Evolutionary conservation across 2,797 vertebrate species (phyloP), one percentile per base, ranked within the genome.

Genomic region (Pygocentrus nattereri): DNA sequence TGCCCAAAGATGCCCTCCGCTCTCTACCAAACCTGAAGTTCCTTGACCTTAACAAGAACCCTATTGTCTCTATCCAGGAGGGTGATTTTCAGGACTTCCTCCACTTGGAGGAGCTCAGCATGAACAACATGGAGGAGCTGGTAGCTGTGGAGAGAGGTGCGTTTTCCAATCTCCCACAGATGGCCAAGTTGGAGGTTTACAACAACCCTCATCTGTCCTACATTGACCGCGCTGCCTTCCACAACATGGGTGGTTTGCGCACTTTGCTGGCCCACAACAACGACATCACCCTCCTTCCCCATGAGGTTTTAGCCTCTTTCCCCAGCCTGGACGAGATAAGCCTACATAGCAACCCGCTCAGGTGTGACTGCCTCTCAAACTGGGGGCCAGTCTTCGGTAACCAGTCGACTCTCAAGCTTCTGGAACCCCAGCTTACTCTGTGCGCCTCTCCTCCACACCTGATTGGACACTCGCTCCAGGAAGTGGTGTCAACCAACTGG

Each of bases 101-200:
- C 38, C 94, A 95, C 82, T 88, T 96, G 74, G 94, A 95, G 85
- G 95, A 96, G 84, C 91, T 96, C 67, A 96, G 95, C 86, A 87
- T 96, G 78, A 96, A 95, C 89, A 95, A 94, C 88, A 95, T 96
- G 95, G 94, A 95, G 0, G 90, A 95, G 31, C 90, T 96, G 41
- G 84, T 94, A 31, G 86, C 93, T 76, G 92, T 96, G 68, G 94
- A 96, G 49, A 87, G 74, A 23, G 89, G 75, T 1, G 91, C 95
- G 0, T 96, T 96, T 80, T 89, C 91, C 67, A 93, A 95, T 79
- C 91, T 96, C 44, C 94, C 95, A 2, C 92, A 95, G 76, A 88
- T 96, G 34, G 92, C 86, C 74, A 96, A 96, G 83, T 85, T 96
- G 44, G 95, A 96, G 83, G 84, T 96, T 2, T 92, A 91, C 88